Evolutionary conservation across 2,888 invertebrate genomes (phyloP), one percentile per base, ranked within the genome.

Genomic region (Linnaemya tessellans): DNA sequence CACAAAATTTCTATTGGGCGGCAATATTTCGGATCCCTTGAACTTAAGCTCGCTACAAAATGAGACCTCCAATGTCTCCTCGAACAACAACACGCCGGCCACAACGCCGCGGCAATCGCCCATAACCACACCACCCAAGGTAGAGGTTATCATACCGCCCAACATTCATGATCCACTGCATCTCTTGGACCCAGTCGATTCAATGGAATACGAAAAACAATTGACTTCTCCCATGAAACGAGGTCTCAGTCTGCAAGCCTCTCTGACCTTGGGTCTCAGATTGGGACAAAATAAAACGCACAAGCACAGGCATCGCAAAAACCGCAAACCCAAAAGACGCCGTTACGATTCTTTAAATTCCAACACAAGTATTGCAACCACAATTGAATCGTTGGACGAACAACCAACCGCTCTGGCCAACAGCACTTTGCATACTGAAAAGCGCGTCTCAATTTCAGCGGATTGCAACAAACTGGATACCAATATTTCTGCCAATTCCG

Each of bases 11-110:
- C 87, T 92, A 13, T 94, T 98, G 1, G 99, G 98, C 60, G 99
- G 98, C 10, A 98, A 98, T 92, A 98, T 98, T 88, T 96, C 96
- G 88, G 99, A 99, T 94, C 99, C 98, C 0, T 93, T 99, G 62
- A 99, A 99, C 93, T 93, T 99, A 84, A 98, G 97, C 90, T 98
- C 98, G 90, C 94, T 99, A 89, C 97, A 96, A 92, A 96, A 96
- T 91, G 96, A 96, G 91, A 58, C 89, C 4, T 90, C 90, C 49
- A 91, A 90, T 85, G 95, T 95, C 9, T 96, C 97, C 94, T 96
- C 96, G 0, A 92, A 89, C 84, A 91, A 89, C 67, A 92, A 90
- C 75, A 98, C 98, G 18, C 98, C 98, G 73, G 96, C 97, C 90
- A 97, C 97, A 41, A 98, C 98, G 80, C 98, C 98, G 0, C 92